Conservation (phyloP, 1,140 invertebrate genomes). For the Nasonia vitripennis region DNA sequence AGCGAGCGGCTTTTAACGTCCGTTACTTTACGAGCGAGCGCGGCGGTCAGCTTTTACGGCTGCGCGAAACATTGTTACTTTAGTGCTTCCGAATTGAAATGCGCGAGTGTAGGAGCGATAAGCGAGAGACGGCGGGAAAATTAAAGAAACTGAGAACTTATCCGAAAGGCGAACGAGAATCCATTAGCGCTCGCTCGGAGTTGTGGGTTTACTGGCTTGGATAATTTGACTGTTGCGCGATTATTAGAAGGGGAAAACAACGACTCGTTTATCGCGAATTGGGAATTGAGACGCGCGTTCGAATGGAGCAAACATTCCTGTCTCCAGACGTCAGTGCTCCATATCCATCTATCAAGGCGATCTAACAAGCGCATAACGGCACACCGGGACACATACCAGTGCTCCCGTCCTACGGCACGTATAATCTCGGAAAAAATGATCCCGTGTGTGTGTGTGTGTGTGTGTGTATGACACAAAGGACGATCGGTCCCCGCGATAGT, state of each 20-base stretch:
- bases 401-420: not conserved
- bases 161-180: not conserved
- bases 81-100: constrained; percentile 4
- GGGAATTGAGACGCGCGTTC: not conserved
- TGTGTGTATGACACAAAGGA: not conserved
- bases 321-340: not conserved
- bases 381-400: not conserved
- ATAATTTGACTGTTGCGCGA: not conserved
- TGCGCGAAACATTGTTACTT: not conserved
- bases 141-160: too few species aligned
- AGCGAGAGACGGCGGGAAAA: not conserved
- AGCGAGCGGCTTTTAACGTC: not conserved
- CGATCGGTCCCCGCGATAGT: constrained; percentile 1
- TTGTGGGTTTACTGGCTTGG: not conserved
- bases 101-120: not conserved
- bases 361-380: not conserved
- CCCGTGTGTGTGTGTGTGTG: not conserved
- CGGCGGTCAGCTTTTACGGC: not conserved
- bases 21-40: not conserved
- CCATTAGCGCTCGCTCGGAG: not conserved
- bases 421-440: not conserved
- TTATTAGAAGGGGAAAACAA: too few species aligned
- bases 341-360: not conserved
- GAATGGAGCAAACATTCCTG: not conserved
- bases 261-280: not conserved